Percentiles rank a stretch among this genome's conserved stretches.
phyloP scores from a whole-genome alignment of 2,113 vertebrate genomes.

The Scortum barcoo region DNA sequence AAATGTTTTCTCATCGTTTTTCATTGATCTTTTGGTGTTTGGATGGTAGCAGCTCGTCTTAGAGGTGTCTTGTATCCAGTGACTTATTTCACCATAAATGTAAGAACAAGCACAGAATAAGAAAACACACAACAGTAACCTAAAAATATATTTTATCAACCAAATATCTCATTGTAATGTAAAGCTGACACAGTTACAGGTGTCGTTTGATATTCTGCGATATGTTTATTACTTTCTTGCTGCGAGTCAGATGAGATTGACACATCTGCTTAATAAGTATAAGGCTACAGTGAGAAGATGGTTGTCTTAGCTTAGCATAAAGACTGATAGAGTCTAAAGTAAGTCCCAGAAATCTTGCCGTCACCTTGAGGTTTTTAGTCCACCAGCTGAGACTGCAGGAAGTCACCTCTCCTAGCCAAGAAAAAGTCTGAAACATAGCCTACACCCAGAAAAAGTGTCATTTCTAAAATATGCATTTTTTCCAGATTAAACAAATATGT shows the following conservation, averaged over 20 bases:
- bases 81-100: background rate
- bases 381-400: too few species aligned
- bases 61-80: background rate
- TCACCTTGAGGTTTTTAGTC: background rate
- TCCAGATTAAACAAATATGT: background rate
- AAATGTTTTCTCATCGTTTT: too few species aligned
- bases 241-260: background rate
- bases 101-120: background rate
- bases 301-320: background rate
- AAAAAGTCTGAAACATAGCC: background rate
- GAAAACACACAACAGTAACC: background rate
- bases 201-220: background rate
- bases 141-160: background rate
- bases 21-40: background rate
- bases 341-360: background rate
- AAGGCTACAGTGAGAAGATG: background rate
- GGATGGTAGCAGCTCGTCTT: background rate
- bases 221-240: background rate
- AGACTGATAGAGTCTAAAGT: background rate
- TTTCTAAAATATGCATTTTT: background rate
- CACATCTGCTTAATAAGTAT: background rate
- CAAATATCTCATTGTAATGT: background rate
- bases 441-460: background rate
- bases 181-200: background rate
- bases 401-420: background rate